Percentiles rank a stretch among this genome's conserved stretches.
phyloP scores from a whole-genome alignment of 2,113 vertebrate species.

The Trichechus manatus region DNA sequence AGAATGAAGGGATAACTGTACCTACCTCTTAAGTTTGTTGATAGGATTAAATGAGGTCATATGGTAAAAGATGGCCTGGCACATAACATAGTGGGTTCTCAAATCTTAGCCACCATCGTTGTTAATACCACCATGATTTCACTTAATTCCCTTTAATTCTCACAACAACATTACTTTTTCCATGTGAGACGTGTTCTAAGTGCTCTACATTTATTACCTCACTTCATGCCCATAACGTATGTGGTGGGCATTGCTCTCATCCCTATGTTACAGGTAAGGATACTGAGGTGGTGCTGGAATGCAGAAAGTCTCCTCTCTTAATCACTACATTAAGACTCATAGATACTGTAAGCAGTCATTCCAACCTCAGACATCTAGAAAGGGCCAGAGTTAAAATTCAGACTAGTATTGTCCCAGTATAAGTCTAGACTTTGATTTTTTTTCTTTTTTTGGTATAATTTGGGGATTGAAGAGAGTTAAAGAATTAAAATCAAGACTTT shows the following conservation, averaged over 20 bases:
- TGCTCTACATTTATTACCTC: background rate
- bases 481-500: slow-evolving; percentile 20
- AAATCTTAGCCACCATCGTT: background rate
- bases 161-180: background rate
- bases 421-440: background rate
- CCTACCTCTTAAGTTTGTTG: background rate
- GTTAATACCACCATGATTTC: background rate
- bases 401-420: background rate
- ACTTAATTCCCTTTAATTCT: background rate
- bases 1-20: background rate
- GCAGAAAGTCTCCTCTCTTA: background rate
- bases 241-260: background rate
- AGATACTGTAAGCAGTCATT: background rate
- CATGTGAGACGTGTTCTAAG: background rate
- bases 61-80: background rate
- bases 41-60: background rate
- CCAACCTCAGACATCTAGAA: background rate
- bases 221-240: background rate
- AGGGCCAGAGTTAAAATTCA: background rate
- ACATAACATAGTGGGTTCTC: background rate
- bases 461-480: slow-evolving; percentile 4
- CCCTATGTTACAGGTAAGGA: background rate
- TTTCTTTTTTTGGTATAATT: background rate
- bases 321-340: background rate
- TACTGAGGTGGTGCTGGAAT: background rate